Evolutionary conservation across 1,140 invertebrate species (phyloP).

Genomic region (Solen grandis): DNA sequence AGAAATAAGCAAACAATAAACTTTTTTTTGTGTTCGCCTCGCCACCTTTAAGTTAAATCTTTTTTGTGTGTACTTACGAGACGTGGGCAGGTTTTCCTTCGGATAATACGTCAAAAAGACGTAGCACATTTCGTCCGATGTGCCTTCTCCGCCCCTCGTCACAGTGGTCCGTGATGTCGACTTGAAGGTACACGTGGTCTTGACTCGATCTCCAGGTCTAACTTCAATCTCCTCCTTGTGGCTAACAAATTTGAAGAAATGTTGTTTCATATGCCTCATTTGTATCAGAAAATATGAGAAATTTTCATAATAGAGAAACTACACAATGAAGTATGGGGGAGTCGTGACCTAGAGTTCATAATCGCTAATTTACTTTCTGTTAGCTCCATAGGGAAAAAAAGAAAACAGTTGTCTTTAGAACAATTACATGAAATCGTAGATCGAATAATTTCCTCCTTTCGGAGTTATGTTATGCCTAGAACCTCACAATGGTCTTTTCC

Average conservation of each 20-base stretch:
- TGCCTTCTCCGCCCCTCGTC: slow-evolving; percentile 34
- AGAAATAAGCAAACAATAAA: too few species aligned
- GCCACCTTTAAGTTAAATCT: too few species aligned
- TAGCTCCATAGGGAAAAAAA: too few species aligned
- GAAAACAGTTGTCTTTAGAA: too few species aligned
- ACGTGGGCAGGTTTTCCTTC: slow-evolving; percentile 54
- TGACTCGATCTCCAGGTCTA: slow-evolving; percentile 45
- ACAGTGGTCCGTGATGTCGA: slow-evolving; percentile 32
- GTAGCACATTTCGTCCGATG: slow-evolving; percentile 60
- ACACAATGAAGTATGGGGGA: not conserved
- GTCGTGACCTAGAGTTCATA: not conserved
- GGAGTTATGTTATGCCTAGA: not conserved
- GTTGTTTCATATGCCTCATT: not conserved
- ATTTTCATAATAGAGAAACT: not conserved
- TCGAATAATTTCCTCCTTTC: not conserved
- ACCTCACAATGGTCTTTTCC: not conserved
- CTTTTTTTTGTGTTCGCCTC: too few species aligned
- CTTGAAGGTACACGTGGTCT: slow-evolving; percentile 44
- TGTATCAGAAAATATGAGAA: not conserved
- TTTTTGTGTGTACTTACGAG: too few species aligned
- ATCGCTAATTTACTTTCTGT: not conserved
- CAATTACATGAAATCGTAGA: not conserved
- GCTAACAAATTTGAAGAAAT: slow-evolving; percentile 28
- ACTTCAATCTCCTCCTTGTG: slow-evolving; percentile 22
- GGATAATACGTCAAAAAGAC: slow-evolving; percentile 59